Evolutionary conservation across 2,797 vertebrate species (phyloP), one percentile per base, ranked within the genome.

Genomic region (Mastacembelus armatus): DNA sequence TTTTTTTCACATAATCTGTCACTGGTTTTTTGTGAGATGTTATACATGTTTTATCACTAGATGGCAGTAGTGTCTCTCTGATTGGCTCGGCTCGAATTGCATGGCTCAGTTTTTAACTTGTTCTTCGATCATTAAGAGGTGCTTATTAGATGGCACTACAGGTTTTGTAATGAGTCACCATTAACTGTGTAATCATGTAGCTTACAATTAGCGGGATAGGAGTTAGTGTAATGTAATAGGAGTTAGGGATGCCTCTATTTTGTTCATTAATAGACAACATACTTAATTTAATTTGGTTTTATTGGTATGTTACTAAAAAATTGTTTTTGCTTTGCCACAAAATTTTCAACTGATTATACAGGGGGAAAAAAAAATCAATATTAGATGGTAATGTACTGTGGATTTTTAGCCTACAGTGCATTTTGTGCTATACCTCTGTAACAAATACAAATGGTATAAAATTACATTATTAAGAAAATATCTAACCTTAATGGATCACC

Each of bases 1-100:
- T n/a, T 64, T 57, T 33, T 48, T 60, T 56, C 21, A 47, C 12
- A 51, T 71, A 82, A 89, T 92, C 86, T 57, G 89, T 89, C 15
- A 50, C 71, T 60, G 43, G 63, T 63, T 78, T 80, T 78, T 64
- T 84, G 38, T 72, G 36, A 18, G 61, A 14, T 30, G 50, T 1
- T 29, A 2, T 27, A 15, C 2, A 21, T 1, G 8, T 36, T 39
- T 27, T 1, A 44, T 60, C 88, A 84, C 73, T 77, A 84, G 88
- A 39, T 71, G 88, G 79, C 84, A 74, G 67, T 30, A 15, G 5
- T 49, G 66, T 55, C 21, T 50, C 30, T 61, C 22, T 39, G n/a
- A 43, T 24, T 44, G 58, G 5, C 21, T 54, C 2, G 30, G 8
- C n/a, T n/a, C n/a, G n/a, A 35, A 12, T 30, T n/a, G 19, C 19